phyloP scores from a whole-genome alignment of 2,113 vertebrate genomes.

The Meriones unguiculatus region DNA sequence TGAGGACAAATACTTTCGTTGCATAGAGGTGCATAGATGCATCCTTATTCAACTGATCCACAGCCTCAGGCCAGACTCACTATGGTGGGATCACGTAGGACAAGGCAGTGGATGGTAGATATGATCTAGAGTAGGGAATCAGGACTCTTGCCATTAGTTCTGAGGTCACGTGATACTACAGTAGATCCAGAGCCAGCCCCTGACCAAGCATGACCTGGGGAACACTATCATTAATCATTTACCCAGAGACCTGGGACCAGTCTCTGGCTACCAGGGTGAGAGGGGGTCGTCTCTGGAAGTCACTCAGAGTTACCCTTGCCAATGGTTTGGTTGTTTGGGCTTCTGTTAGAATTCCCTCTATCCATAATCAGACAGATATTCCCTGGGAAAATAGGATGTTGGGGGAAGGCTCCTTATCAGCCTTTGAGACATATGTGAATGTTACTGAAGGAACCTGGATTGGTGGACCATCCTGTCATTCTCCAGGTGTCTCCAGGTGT shows the following conservation, averaged over 20 bases:
- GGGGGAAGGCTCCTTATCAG: neutral
- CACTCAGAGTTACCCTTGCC: neutral
- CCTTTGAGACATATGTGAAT: neutral
- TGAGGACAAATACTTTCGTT: neutral
- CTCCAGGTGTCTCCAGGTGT: neutral
- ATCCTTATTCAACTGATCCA: neutral
- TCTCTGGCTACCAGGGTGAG: neutral
- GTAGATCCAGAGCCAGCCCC: neutral
- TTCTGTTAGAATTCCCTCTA: neutral
- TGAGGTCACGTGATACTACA: neutral
- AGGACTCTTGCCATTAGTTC: rapidly evolving
- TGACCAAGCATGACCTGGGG: neutral
- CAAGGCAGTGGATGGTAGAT: neutral
- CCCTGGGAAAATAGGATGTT: neutral
- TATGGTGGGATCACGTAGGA: rapidly evolving
- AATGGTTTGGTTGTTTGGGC: neutral
- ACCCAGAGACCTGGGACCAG: rapidly evolving
- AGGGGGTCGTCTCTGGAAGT: neutral
- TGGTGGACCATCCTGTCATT: neutral
- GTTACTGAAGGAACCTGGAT: neutral
- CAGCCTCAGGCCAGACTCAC: neutral
- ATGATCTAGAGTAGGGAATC: neutral
- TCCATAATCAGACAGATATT: neutral
- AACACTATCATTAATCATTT: rapidly evolving
- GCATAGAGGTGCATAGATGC: neutral